Percentiles rank a stretch among this genome's conserved stretches.
Evolutionary conservation across 2,888 invertebrate species (phyloP).

Genomic region (Leptopilina syphax): DNA sequence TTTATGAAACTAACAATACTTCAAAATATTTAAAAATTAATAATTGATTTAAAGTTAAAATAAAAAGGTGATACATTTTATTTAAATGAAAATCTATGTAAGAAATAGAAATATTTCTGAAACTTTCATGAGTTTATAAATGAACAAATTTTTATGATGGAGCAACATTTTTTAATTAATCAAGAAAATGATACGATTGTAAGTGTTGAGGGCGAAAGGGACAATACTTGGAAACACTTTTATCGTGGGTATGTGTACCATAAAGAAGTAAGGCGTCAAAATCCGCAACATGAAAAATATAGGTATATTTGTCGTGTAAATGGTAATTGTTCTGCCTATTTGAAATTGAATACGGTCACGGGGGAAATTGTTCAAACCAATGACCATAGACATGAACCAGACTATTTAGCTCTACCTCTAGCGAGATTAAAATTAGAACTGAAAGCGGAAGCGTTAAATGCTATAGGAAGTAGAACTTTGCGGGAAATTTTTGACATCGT

Average conservation of each 20-base stretch:
- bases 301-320: not conserved
- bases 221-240: not conserved
- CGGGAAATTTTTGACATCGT: not conserved
- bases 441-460: slow-evolving; percentile 4
- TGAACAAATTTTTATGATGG: too few species aligned
- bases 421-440: not conserved
- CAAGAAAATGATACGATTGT: not conserved
- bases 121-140: too few species aligned
- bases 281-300: not conserved
- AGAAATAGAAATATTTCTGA: too few species aligned
- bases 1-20: too few species aligned
- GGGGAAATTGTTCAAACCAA: not conserved
- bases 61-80: too few species aligned
- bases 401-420: not conserved
- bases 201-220: not conserved
- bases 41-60: too few species aligned
- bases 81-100: too few species aligned
- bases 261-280: not conserved
- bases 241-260: not conserved
- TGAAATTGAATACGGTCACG: not conserved
- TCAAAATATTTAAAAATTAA: too few species aligned
- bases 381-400: not conserved
- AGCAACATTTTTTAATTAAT: too few species aligned
- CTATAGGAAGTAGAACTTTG: not conserved
- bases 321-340: not conserved